A percentile compares a stretch with the other conserved stretches of the same genome.
Evolutionary conservation across 2,797 vertebrate species (phyloP).

Genomic region (Adelosebastes latens): DNA sequence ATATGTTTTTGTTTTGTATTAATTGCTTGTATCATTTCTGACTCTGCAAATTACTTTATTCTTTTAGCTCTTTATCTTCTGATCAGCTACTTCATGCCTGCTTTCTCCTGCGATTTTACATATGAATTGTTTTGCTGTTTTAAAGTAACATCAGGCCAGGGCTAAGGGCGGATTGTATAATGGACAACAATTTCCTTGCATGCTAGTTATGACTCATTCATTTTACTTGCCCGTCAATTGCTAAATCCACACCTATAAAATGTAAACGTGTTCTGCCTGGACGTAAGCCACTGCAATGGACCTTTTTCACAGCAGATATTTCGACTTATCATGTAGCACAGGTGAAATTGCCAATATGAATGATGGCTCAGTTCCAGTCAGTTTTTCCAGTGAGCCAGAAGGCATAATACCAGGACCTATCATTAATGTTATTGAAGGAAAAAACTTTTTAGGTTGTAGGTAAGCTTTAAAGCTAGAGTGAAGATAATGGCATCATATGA

Average conservation of each 20-base stretch:
- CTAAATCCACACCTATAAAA: background rate
- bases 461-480: no score
- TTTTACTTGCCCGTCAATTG: background rate
- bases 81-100: background rate
- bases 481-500: no score
- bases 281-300: background rate
- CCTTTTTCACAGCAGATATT: background rate
- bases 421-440: no score
- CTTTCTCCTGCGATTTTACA: background rate
- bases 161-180: background rate
- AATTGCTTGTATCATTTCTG: background rate
- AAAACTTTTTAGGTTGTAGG: no score
- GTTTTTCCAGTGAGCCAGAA: no score
- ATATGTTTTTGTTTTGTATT: background rate
- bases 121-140: background rate
- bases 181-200: background rate
- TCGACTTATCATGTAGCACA: background rate
- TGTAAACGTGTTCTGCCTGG: background rate
- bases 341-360: background rate
- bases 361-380: no score
- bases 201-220: conserved; percentile 8
- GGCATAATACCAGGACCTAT: no score
- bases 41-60: background rate
- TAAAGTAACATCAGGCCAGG: background rate
- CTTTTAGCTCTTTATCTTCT: background rate